Evolutionary conservation across 2,113 vertebrate genomes (phyloP).

Genomic region (Panthera uncia): DNA sequence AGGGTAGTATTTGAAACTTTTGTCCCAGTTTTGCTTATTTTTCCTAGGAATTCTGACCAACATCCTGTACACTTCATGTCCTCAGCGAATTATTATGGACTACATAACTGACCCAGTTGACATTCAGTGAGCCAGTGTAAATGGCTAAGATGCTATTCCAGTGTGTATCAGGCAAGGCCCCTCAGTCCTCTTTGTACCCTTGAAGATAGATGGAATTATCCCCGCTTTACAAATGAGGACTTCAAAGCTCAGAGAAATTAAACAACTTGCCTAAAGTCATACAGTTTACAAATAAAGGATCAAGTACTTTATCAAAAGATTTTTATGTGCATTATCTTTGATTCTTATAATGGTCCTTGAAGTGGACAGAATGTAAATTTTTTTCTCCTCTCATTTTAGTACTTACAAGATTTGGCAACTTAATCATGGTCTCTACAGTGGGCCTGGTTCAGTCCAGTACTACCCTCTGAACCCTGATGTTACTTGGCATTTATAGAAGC

Average conservation of each 20-base stretch:
- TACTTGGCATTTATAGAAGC: background rate
- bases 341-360: background rate
- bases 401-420: background rate
- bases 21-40: slow-evolving; percentile 9
- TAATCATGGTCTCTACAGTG: background rate
- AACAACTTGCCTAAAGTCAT: background rate
- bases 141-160: background rate
- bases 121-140: background rate
- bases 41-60: background rate
- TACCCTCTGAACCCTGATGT: background rate
- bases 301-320: background rate
- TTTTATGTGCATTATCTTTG: slow-evolving; percentile 41
- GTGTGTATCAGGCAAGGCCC: background rate
- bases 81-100: background rate
- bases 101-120: background rate
- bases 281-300: background rate
- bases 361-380: background rate
- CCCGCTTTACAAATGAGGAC: background rate
- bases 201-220: background rate
- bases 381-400: background rate
- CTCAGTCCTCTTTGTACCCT: background rate
- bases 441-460: background rate
- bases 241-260: background rate
- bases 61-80: background rate
- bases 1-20: background rate